phyloP scores from a whole-genome alignment of 2,113 vertebrate genomes.

The Raphicerus campestris region DNA sequence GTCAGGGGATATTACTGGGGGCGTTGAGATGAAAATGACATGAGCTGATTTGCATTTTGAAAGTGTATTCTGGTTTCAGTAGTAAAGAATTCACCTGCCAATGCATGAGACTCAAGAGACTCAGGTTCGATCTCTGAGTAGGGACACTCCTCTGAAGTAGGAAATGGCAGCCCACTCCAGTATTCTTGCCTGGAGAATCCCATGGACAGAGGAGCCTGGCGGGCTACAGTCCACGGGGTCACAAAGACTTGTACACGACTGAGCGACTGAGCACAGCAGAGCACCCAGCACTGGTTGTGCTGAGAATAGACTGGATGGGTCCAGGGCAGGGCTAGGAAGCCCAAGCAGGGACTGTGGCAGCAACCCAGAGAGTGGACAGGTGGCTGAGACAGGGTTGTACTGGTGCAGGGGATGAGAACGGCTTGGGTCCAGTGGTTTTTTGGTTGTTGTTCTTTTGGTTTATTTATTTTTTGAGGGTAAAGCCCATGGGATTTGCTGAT shows the following conservation, averaged over 20 bases:
- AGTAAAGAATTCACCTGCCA: not conserved
- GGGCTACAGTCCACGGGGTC: rapidly evolving
- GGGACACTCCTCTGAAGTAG: not conserved
- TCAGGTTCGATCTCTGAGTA: not conserved
- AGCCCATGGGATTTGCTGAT: not conserved
- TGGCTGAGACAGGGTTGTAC: not conserved
- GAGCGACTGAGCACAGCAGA: not conserved
- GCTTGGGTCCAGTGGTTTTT: rapidly evolving
- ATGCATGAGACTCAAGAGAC: not conserved
- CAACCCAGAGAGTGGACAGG: too few species aligned
- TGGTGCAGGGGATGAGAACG: too few species aligned
- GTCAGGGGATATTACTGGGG: not conserved
- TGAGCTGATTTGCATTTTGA: not conserved
- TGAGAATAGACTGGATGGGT: not conserved
- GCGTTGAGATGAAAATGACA: not conserved
- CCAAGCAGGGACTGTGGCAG: too few species aligned
- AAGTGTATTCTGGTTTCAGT: not conserved
- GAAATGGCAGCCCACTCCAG: not conserved
- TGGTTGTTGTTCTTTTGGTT: not conserved
- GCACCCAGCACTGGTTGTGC: not conserved
- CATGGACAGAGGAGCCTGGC: not conserved
- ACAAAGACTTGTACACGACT: rapidly evolving
- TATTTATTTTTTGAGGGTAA: not conserved
- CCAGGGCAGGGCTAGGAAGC: not conserved
- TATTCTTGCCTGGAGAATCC: not conserved